Base-by-base conservation (phyloP, 2,888 invertebrate genomes). In the Zaprionus obscuricornis region DNA sequence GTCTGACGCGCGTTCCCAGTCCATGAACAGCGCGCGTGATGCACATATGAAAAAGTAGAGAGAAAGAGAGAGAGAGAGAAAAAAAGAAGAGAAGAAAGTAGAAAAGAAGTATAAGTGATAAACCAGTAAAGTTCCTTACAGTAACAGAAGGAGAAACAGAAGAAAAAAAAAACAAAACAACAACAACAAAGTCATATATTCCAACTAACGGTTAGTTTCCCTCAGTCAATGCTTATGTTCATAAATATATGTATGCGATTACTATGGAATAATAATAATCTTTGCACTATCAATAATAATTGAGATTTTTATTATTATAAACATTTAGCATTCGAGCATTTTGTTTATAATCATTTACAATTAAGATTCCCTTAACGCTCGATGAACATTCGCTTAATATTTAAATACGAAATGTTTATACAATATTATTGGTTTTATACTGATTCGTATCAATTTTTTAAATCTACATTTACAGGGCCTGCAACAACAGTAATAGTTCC, bases 181-280 rank as follows among this genome's bases (percentile, higher is more conserved):
- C 6, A 49, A 67, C 22, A 57, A 73, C 42, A 58, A 45, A 62
- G 45, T 40, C 33, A 43, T 31, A 11, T 8, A 55, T 50, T 57
- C 16, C 37, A 64, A 63, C 36, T 54, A 74, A 84, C 78, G 85
- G 81, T 81, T 57, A 82, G 82, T 81, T 57, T 59, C 43, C 36
- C n/a, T 11, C 39, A 40, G 3, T 3, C 31, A 18, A 3, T 24
- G n/a, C 5, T 16, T 46, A 43, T 10, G 39, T 27, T 26, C 52
- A 64, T 49, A 40, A 22, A 49, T 33, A 40, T 31, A 40, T 31
- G 27, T 20, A 43, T 33, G 24, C 42, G 50, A 26, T 37, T 17
- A 13, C 18, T 47, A 33, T 10, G 29, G 26, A 45, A 20, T 20
- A 16, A 20, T 20, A 16, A n/a, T 10, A 18, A 10, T 22, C 0